Conservation (phyloP, 2,888 invertebrate species). For the Meandrusa payeni region DNA sequence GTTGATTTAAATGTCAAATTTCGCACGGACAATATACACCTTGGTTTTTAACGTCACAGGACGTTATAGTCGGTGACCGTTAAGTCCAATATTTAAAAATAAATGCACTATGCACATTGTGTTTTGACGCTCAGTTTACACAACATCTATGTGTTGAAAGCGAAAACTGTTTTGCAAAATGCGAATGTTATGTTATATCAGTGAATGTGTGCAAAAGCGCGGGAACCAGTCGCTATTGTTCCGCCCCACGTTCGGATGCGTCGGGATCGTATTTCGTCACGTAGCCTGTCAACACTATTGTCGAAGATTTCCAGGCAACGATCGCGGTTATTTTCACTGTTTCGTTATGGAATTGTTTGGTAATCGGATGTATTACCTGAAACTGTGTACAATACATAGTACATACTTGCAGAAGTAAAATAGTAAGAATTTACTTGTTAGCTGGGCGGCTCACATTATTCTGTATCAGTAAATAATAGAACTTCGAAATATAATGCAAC, state of each 20-base stretch:
- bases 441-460: too few relatives aligned
- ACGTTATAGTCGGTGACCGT: too few relatives aligned
- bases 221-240: constrained; percentile 13
- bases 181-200: constrained; percentile 1
- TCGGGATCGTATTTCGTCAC: constrained; percentile 56
- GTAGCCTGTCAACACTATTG: constrained; percentile 47
- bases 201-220: constrained; percentile 4
- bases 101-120: too few relatives aligned
- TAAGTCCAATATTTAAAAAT: too few relatives aligned
- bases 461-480: too few relatives aligned
- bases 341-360: constrained; percentile 34
- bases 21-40: too few relatives aligned
- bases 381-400: too few relatives aligned
- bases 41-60: too few relatives aligned
- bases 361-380: constrained; percentile 16
- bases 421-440: too few relatives aligned
- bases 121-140: too few relatives aligned
- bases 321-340: constrained; percentile 31
- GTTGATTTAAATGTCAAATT: constrained; percentile 10
- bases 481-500: too few relatives aligned
- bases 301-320: constrained; percentile 43
- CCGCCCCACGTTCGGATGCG: constrained; percentile 24
- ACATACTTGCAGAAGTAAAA: too few relatives aligned
- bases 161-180: background rate
- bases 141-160: background rate